Conservation (phyloP, 2,888 invertebrate genomes). For the Noctua fimbriata region DNA sequence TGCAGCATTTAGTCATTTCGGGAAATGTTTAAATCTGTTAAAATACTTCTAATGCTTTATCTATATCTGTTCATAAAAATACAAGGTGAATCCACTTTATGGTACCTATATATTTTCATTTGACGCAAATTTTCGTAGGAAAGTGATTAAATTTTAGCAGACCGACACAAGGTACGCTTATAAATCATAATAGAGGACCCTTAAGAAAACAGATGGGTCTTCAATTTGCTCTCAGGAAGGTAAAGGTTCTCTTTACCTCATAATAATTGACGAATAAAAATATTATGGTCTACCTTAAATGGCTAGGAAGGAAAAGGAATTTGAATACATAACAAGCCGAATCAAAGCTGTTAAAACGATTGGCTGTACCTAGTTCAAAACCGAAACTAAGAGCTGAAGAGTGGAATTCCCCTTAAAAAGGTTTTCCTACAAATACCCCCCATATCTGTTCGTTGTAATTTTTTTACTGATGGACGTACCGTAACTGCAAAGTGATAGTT, state of each 20-base stretch:
- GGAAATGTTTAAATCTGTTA: background rate
- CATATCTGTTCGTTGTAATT: background rate
- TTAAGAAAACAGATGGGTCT: slow-evolving; percentile 53
- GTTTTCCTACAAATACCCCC: slow-evolving; percentile 39
- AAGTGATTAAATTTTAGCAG: slow-evolving; percentile 38
- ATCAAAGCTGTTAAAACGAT: slow-evolving; percentile 52
- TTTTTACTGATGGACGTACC: background rate
- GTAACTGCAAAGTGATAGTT: slow-evolving; percentile 14
- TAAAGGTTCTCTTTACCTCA: slow-evolving; percentile 29
- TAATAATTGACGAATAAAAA: slow-evolving; percentile 55
- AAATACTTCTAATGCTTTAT: background rate
- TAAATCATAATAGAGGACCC: slow-evolving; percentile 50
- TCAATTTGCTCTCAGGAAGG: slow-evolving; percentile 35
- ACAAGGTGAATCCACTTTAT: background rate
- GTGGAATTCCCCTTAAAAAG: slow-evolving; percentile 48
- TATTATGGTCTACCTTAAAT: slow-evolving; percentile 37
- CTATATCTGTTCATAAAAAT: background rate
- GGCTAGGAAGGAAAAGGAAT: slow-evolving; percentile 46
- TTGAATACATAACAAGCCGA: slow-evolving; percentile 56
- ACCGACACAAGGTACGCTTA: slow-evolving; percentile 28
- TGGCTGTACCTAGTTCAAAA: slow-evolving; percentile 37
- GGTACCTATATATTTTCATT: background rate
- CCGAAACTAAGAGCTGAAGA: slow-evolving; percentile 32
- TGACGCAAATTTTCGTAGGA: background rate
- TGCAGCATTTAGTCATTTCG: background rate